Percentiles rank a stretch among this genome's conserved stretches.
These are phyloP conservation scores for Cryptus armator DNA, from an alignment of 2,888 invertebrate genomes.

Conservation along the genomic window DNA sequence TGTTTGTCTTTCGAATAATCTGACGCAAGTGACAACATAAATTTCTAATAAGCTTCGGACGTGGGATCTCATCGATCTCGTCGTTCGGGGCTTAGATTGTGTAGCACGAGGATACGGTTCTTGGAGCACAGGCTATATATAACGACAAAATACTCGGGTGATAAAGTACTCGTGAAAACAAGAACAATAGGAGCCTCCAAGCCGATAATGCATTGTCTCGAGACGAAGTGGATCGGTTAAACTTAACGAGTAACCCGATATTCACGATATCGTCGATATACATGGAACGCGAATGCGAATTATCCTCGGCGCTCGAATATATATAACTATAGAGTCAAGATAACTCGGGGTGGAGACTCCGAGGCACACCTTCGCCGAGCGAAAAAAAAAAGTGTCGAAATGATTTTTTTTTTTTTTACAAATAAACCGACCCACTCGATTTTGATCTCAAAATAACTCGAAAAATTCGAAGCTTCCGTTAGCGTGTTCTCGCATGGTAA, in stretches of 20 bases:
- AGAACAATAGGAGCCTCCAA: slow-evolving; percentile 35
- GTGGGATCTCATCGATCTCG: slow-evolving; percentile 32
- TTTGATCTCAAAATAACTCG: background rate
- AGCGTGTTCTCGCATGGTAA: background rate
- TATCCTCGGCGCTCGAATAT: background rate
- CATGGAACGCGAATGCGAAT: background rate
- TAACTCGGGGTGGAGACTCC: background rate
- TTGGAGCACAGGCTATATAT: slow-evolving; percentile 15
- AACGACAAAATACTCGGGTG: background rate
- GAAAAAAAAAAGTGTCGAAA: background rate
- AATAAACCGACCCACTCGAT: background rate
- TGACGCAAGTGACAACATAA: slow-evolving; percentile 7
- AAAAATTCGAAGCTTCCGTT: background rate
- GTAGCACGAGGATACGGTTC: slow-evolving; percentile 4
- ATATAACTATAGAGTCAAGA: background rate
- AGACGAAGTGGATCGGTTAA: slow-evolving; percentile 34
- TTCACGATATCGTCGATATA: slow-evolving; percentile 1
- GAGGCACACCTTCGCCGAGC: background rate
- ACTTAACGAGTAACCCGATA: slow-evolving; percentile 55
- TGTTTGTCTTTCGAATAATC: background rate
- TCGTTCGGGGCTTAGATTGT: background rate
- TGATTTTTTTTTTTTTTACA: background rate
- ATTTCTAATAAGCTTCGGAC: background rate
- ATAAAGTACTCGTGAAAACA: slow-evolving; percentile 8
- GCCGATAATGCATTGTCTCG: slow-evolving; percentile 43